Evolutionary conservation across 2,888 invertebrate species (phyloP).

Genomic region (Himalopsyche anomala): DNA sequence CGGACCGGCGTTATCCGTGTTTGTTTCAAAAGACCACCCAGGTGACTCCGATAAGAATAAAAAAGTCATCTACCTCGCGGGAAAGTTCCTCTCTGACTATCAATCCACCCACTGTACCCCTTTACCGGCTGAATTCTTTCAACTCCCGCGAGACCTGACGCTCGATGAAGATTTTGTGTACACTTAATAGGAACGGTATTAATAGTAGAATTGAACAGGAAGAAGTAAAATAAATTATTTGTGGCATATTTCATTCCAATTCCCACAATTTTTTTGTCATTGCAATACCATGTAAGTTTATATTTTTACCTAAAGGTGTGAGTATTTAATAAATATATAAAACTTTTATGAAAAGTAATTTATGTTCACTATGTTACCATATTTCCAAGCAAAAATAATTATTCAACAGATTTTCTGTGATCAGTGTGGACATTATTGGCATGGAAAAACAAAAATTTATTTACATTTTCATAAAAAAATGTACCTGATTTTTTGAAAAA

Average conservation of each 20-base stretch:
- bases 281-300: neutral
- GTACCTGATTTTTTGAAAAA: too few species aligned
- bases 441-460: too few species aligned
- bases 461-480: too few species aligned
- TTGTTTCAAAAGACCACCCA: constrained; percentile 60
- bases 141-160: constrained; percentile 58
- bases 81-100: constrained; percentile 88
- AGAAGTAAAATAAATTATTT: neutral
- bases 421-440: too few species aligned
- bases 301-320: neutral
- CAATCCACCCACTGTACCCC: constrained; percentile 92
- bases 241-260: neutral
- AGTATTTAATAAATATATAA: neutral
- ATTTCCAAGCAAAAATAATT: too few species aligned
- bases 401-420: too few species aligned
- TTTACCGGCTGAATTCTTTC: constrained; percentile 80
- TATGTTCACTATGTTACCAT: too few species aligned
- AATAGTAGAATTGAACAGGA: neutral
- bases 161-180: constrained; percentile 58
- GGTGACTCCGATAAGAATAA: constrained; percentile 66
- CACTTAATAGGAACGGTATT: constrained; percentile 2
- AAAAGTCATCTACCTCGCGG: constrained; percentile 78
- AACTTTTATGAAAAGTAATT: too few species aligned
- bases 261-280: neutral
- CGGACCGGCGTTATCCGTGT: constrained; percentile 50